Percentiles rank a stretch among this genome's conserved stretches.
phyloP scores from a whole-genome alignment of 2,797 vertebrate species.

The Bucorvus abyssinicus region DNA sequence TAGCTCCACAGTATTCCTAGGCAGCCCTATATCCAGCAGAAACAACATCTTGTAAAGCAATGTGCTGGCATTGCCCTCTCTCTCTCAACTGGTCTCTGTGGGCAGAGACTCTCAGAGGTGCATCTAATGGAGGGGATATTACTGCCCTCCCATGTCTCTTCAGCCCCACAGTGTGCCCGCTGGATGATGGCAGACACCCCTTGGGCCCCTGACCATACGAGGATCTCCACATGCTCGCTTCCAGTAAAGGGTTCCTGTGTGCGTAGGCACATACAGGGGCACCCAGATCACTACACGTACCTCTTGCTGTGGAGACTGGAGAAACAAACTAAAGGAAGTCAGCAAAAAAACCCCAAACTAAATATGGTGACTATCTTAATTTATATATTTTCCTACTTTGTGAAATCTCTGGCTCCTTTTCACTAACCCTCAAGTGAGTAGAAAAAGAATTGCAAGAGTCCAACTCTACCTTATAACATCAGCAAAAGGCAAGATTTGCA shows the following conservation, averaged over 20 bases:
- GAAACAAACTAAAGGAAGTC: background rate
- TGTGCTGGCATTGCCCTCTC: background rate
- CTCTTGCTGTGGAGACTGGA: background rate
- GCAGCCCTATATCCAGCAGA: background rate
- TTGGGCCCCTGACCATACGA: background rate
- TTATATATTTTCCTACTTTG: background rate
- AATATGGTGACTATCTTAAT: background rate
- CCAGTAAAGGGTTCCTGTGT: background rate
- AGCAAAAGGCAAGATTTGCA: background rate
- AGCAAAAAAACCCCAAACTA: background rate
- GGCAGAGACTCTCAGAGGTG: background rate
- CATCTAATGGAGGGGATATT: background rate
- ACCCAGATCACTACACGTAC: background rate
- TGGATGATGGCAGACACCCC: background rate
- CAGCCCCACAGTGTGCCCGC: fast-evolving
- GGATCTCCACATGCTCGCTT: background rate
- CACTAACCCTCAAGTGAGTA: background rate
- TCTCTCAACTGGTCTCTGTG: background rate
- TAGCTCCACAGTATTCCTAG: background rate
- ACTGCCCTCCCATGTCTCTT: background rate
- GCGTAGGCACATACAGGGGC: background rate
- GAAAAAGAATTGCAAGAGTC: background rate
- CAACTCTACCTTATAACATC: background rate
- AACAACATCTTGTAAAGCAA: background rate
- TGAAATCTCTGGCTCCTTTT: background rate